These are phyloP conservation scores for Apodemia duryi DNA, from an alignment of 2,888 invertebrate species.

Conservation along the genomic window DNA sequence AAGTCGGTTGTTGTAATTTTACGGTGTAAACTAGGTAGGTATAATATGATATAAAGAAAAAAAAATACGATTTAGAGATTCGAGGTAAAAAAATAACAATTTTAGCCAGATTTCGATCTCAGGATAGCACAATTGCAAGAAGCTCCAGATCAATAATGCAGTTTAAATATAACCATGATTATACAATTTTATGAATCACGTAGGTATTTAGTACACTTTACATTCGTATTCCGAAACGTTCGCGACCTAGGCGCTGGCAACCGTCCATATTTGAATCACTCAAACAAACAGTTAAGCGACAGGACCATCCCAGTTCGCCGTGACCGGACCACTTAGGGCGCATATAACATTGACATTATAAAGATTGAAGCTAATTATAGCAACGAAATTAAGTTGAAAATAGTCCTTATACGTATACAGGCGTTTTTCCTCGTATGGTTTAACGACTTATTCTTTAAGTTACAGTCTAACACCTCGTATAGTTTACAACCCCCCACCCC, in stretches of 20 bases:
- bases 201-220: conserved; percentile 3
- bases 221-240: background rate
- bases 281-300: conserved; percentile 24
- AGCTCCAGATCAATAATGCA: background rate
- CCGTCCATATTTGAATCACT: conserved; percentile 29
- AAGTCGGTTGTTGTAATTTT: no score
- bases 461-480: no score
- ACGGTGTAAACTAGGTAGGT: no score
- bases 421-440: background rate
- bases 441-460: no score
- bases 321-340: conserved; percentile 37
- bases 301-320: conserved; percentile 44
- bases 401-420: background rate
- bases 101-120: no score
- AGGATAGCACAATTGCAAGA: no score
- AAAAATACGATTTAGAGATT: no score
- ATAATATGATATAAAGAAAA: no score
- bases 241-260: conserved; percentile 29
- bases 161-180: background rate
- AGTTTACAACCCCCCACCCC: no score
- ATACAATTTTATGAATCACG: background rate
- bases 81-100: no score
- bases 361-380: background rate
- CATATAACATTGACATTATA: conserved; percentile 22
- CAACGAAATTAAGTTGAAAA: background rate